Evolutionary conservation across 1,140 invertebrate species (phyloP), one percentile per base, ranked within the genome.

Genomic region (Drosophila pseudoobscura): DNA sequence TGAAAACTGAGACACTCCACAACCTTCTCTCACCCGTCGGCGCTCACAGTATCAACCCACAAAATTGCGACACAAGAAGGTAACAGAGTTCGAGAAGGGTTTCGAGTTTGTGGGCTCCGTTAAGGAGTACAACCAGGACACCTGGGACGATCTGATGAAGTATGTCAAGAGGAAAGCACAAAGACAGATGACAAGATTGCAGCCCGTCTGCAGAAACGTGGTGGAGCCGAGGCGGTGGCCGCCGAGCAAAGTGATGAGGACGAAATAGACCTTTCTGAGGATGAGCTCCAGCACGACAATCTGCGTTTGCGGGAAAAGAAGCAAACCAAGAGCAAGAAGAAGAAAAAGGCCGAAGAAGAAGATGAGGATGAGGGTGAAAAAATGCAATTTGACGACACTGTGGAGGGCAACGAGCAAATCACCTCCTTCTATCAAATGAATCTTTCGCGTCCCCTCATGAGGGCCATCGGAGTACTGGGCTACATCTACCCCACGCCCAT

Each of bases 401-500:
- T 93, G 9, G 87, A 90, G 44, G 64, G 64, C 7, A 95, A 94
- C 80, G 95, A 97, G 84, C 93, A 94, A 49, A 94, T 94, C 55
- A 92, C 95, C 0, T 95, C 95, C 0, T 99, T 99, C 92, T 96
- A 97, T 91, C 96, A 98, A 92, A 98, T 98, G 97, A 98, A 98
- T 91, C 92, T 98, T 20, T 98, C 97, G 0, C 92, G 97, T 57
- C 97, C 97, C 13, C 91, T 99, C 3, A 93, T 98, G 83, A 98
- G 98, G 89, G 97, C 98, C 3, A 95, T 99, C 55, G 94, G 94
- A 15, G 93, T 95, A 5, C 94, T 98, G 92, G 97, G 97, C 73
- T 99, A 96, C 92, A 94, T 96, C 6, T 96, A 97, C 90, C 98
- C 98, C 11, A 99, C 98, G n/a, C 97, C 97, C 4, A 99, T 99